phyloP scores from a whole-genome alignment of 2,888 invertebrate genomes.

The Dendrolimus pini region DNA sequence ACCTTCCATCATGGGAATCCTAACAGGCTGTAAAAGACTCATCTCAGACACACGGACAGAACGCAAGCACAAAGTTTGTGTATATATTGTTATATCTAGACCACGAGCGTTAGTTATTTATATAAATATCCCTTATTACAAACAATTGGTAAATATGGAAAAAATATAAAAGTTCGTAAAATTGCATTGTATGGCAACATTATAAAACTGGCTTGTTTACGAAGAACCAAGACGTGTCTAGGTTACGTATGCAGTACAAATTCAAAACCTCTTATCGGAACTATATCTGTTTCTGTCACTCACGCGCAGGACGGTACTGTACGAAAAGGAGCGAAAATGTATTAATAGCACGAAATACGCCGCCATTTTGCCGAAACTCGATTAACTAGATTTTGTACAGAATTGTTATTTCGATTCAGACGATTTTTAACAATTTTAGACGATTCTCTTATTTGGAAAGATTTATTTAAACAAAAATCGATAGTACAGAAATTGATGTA shows the following conservation, averaged over 20 bases:
- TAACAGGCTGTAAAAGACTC: no score
- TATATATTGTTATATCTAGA: no score
- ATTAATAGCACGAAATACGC: conserved; percentile 64
- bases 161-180: neutral
- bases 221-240: conserved; percentile 71
- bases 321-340: conserved; percentile 48
- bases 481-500: neutral
- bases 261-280: conserved; percentile 49
- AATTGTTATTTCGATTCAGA: conserved; percentile 33
- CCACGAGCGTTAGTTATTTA: no score
- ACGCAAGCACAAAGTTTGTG: no score
- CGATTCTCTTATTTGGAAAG: neutral
- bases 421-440: neutral
- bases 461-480: neutral
- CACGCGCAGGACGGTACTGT: conserved; percentile 13
- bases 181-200: conserved; percentile 45
- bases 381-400: conserved; percentile 46
- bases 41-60: no score
- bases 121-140: no score
- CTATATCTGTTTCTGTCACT: conserved; percentile 44
- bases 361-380: conserved; percentile 71
- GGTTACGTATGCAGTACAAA: conserved; percentile 68
- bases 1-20: no score
- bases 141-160: no score
- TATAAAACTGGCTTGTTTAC: conserved; percentile 56